Conservation (phyloP, 1,140 invertebrate species). For the Calycopis cecrops region DNA sequence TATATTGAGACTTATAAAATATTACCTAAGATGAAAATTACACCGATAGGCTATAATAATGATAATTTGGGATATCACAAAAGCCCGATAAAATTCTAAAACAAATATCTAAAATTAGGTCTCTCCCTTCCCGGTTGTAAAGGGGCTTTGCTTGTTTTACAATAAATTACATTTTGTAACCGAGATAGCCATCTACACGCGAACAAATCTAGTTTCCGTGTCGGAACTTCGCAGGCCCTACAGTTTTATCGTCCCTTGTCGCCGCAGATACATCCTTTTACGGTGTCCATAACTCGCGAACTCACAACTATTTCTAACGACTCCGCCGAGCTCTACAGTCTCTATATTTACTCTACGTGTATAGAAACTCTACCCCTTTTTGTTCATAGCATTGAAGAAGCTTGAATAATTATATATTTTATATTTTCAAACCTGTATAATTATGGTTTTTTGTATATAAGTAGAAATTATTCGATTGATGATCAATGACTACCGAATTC, state of each 20-base stretch:
- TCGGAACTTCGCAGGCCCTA: constrained; percentile 36
- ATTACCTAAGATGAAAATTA: too few species aligned
- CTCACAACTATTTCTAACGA: constrained; percentile 38
- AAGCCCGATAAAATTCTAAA: too few species aligned
- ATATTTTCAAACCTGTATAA: too few species aligned
- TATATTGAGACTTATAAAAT: too few species aligned
- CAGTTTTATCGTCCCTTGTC: constrained; percentile 46
- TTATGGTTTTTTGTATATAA: too few species aligned
- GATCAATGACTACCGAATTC: too few species aligned
- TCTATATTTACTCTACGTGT: constrained; percentile 25
- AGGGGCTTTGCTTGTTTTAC: constrained; percentile 6
- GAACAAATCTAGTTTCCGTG: constrained; percentile 49
- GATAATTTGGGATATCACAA: too few species aligned
- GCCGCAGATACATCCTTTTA: constrained; percentile 47
- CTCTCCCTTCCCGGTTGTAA: background rate
- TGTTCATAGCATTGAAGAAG: background rate
- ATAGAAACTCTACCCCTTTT: constrained; percentile 8
- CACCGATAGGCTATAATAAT: too few species aligned
- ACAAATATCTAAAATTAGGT: too few species aligned
- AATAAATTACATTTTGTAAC: constrained; percentile 21
- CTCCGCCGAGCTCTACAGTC: constrained; percentile 26
- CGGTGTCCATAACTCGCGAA: constrained; percentile 38
- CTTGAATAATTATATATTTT: constrained; percentile 5
- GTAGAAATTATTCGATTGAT: too few species aligned
- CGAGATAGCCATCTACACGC: constrained; percentile 34